phyloP scores from a whole-genome alignment of 2,113 vertebrate species.

The Gymnarchus niloticus region DNA sequence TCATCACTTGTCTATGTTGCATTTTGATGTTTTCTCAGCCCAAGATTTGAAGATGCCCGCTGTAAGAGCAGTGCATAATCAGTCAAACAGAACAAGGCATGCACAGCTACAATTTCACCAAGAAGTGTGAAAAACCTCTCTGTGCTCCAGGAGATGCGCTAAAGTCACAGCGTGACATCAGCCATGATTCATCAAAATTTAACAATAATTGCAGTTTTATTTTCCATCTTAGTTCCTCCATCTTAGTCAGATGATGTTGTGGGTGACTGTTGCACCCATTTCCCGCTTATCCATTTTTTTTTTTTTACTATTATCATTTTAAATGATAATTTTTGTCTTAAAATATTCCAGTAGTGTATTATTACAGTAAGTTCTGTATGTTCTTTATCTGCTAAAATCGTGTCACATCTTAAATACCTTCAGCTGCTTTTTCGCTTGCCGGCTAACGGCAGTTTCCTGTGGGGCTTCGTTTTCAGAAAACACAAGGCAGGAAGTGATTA shows the following conservation, averaged over 20 bases:
- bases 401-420: neutral
- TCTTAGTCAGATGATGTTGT: too few relatives aligned
- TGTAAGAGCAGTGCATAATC: too few relatives aligned
- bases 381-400: neutral
- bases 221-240: neutral
- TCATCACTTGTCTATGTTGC: too few relatives aligned
- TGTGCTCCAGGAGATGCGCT: neutral
- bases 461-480: conserved; percentile 34
- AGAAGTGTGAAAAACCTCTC: neutral
- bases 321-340: too few relatives aligned
- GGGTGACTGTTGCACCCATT: neutral
- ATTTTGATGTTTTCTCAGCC: too few relatives aligned
- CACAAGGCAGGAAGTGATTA: conserved; percentile 28
- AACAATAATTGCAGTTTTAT: neutral
- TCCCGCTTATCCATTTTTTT: too few relatives aligned
- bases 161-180: neutral
- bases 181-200: neutral
- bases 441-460: conserved; percentile 51
- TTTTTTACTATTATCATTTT: too few relatives aligned
- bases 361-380: neutral
- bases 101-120: too few relatives aligned
- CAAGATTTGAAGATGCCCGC: too few relatives aligned
- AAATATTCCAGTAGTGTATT: too few relatives aligned
- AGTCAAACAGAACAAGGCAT: neutral
- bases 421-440: neutral